Conservation (phyloP, 2,113 vertebrate genomes). For the Paedocypris sp. region DNA sequence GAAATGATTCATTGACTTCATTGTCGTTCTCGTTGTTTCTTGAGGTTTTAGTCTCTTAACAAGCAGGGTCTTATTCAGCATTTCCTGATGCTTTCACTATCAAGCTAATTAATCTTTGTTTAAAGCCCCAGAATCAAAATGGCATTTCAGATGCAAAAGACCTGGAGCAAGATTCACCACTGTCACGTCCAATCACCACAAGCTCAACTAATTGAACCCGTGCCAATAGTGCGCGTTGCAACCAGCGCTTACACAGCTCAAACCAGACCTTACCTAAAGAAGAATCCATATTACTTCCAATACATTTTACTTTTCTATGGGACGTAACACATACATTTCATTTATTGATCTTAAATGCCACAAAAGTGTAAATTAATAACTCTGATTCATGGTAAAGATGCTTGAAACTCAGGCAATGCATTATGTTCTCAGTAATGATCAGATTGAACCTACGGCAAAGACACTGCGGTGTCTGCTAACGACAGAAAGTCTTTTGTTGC, state of each 20-base stretch:
- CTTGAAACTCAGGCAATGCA: too few species aligned
- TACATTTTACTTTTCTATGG: too few species aligned
- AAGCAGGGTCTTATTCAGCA: background rate
- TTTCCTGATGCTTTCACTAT: constrained; percentile 24
- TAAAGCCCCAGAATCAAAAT: constrained; percentile 22
- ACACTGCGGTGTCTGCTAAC: constrained; percentile 46
- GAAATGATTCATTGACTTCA: too few species aligned
- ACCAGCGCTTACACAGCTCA: too few species aligned
- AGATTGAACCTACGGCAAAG: constrained; percentile 16
- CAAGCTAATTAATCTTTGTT: constrained; percentile 44
- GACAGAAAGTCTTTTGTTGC: constrained; percentile 54
- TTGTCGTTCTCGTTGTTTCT: too few species aligned
- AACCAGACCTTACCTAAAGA: too few species aligned
- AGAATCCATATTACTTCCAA: too few species aligned
- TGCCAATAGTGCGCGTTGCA: background rate
- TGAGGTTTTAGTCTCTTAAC: background rate
- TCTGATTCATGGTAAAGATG: too few species aligned
- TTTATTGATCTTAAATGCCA: too few species aligned
- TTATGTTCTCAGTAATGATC: constrained; percentile 24
- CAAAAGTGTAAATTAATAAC: too few species aligned
- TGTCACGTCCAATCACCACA: constrained; percentile 28
- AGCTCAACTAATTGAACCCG: constrained; percentile 18
- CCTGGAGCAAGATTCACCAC: constrained; percentile 38
- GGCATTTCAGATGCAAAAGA: constrained; percentile 41
- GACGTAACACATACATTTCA: too few species aligned